Evolutionary conservation across 1,140 invertebrate species (phyloP), one percentile per base, ranked within the genome.

Genomic region (Zaprionus vittiger): DNA sequence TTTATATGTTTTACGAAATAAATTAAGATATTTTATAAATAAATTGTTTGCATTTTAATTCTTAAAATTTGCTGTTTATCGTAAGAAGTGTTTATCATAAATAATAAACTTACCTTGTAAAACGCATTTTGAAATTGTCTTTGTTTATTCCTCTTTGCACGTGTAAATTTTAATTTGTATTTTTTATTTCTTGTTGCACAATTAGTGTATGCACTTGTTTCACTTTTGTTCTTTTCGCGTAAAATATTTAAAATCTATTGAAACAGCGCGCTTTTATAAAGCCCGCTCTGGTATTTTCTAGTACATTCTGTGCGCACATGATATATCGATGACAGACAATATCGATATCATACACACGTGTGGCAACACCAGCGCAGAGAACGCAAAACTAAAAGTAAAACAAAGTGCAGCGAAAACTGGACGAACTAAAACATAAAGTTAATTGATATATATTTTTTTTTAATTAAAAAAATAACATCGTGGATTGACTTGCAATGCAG

Each of bases 61-160:
- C 9, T 11, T 34, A 3, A 34, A 11, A 34, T 11, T 31, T 3
- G 3, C 3, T 1, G 0, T 2, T 17, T 44, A 9, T n/a, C 41
- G 15, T 44, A 7, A 44, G 2, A 7, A 44, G 5, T 7, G 2
- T 47, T 17, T 47, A 47, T 11, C 38, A 5, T 41, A 24, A 56
- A 22, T 28, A 17, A 31, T 9, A 22, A 55, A 49, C 84, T 83
- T 67, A 87, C 84, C 65, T 89, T 70, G 85, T 89, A 44, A 79
- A 89, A 72, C 85, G 71, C 85, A 89, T 89, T 72, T 79, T 87
- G 24, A 59, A 49, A 1, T 52, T 22, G n/a, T 9, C 37, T 41
- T 15, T 4, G 22, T 34, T 55, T 20, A 15, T 38, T 28, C 34
- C 24, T 28, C 0, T 31, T n/a, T 26, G 6, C 26, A 44, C 59